Base-by-base conservation (phyloP, 1,140 invertebrate species). In the Gryon sp. region DNA sequence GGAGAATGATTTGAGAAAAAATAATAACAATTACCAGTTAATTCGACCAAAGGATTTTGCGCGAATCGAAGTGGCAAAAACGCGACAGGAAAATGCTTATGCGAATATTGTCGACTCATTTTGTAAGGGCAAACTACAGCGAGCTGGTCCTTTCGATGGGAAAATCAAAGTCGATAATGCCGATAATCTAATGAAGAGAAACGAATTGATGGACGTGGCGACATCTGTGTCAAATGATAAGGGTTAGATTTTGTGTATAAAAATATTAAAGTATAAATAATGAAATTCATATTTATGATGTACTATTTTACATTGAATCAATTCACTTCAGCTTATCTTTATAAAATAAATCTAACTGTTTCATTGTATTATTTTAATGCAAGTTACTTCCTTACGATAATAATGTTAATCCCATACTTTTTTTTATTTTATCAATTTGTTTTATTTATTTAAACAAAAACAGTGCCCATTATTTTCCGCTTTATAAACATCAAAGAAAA, bases 11-110 rank as follows among this genome's bases (percentile, higher is more conserved):
- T 52, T 63, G 4, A 86, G 80, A 22, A 87, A 82, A 22, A 87
- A n/a, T n/a, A n/a, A n/a, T n/a, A n/a, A 84, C 41, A 86, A 84
- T 16, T 90, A 90, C 55, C 87, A 90, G 43, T 66, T 90, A 14
- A 90, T 90, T 59, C 80, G 87, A 16, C 87, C 88, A 0, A 81
- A 87, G 15, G 90, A 91, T 60, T 91, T 90, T 66, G 87, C 86
- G 0, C 83, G 80, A 30, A 90, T 90, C 43, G 87, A 89, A 70
- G 87, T 88, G 2, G 82, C 78, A 16, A 90, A 87, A 34, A 46
- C 46, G 4, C n/a, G 2, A n/a, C 59, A 46, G 9, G 83, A 87
- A 24, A 85, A 83, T 46, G 78, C 81, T 65, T 90, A 90, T 62
- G 86, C 86, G 9, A 90, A 90, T 70, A 77, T 90, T 14, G 83